A percentile compares a stretch with the other conserved stretches of the same genome.
These are phyloP conservation scores for Cheilosia urbana DNA, from an alignment of 2,888 invertebrate species.

Conservation along the genomic window DNA sequence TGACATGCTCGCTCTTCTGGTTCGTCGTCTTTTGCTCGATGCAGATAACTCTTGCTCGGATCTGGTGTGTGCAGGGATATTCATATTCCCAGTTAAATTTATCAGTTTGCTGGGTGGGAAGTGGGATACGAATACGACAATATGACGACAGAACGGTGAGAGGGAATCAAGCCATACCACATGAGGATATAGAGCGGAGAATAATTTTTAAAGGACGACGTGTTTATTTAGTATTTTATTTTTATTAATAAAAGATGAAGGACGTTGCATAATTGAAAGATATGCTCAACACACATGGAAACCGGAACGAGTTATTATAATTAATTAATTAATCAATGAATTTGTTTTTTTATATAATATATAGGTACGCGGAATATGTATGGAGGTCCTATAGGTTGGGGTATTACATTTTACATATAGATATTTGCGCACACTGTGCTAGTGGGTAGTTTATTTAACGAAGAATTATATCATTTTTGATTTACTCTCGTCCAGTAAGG, in stretches of 20 bases:
- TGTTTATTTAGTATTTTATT: neutral
- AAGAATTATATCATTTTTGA: too few relatives aligned
- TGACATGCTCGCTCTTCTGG: constrained; percentile 18
- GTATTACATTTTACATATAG: too few relatives aligned
- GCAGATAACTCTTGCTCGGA: constrained; percentile 46
- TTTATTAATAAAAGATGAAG: constrained; percentile 11
- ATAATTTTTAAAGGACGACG: constrained; percentile 18
- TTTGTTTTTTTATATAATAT: neutral
- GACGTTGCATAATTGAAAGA: constrained; percentile 39
- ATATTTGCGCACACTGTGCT: too few relatives aligned
- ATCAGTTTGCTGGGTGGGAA: constrained; percentile 12
- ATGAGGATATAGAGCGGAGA: constrained; percentile 7
- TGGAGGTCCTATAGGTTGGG: too few relatives aligned
- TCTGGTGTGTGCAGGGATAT: constrained; percentile 34
- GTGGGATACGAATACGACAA: neutral
- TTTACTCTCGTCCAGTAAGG: too few relatives aligned
- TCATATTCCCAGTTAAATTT: constrained; percentile 38
- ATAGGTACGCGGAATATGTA: too few relatives aligned
- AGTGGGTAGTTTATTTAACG: too few relatives aligned
- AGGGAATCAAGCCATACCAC: neutral
- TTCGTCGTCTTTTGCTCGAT: constrained; percentile 32
- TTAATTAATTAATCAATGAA: constrained; percentile 47
- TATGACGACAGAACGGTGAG: constrained; percentile 11
- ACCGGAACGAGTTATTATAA: constrained; percentile 24
- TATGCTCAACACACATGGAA: constrained; percentile 13